phyloP scores from a whole-genome alignment of 2,888 invertebrate genomes.

The Tethea ocularis region DNA sequence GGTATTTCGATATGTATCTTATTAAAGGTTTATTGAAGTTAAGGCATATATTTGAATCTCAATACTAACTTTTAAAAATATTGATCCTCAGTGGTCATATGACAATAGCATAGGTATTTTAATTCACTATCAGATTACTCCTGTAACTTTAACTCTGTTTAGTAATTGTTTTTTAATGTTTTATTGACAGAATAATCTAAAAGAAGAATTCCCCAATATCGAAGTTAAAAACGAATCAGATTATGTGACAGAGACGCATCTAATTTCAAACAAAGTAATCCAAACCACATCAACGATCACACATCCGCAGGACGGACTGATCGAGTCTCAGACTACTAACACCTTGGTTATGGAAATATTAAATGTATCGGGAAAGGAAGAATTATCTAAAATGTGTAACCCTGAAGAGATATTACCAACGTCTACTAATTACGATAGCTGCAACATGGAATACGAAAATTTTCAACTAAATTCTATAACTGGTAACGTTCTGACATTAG shows the following conservation, averaged over 20 bases:
- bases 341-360: constrained; percentile 72
- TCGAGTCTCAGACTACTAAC: constrained; percentile 65
- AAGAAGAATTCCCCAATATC: constrained; percentile 40
- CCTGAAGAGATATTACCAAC: constrained; percentile 72
- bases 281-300: constrained; percentile 69
- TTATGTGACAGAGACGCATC: constrained; percentile 66
- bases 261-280: constrained; percentile 71
- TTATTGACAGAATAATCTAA: constrained; percentile 38
- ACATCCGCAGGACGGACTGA: constrained; percentile 57
- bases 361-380: constrained; percentile 43
- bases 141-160: background rate
- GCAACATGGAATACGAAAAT: constrained; percentile 45
- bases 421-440: constrained; percentile 32
- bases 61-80: no score
- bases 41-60: no score
- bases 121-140: no score
- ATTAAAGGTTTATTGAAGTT: background rate
- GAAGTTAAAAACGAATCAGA: constrained; percentile 63
- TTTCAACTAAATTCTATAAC: constrained; percentile 77
- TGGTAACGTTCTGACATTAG: constrained; percentile 65
- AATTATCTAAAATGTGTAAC: constrained; percentile 48
- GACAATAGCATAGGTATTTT: no score
- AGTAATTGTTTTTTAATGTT: background rate
- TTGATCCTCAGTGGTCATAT: no score
- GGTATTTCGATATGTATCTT: constrained; percentile 3